A percentile compares a stretch with the other conserved stretches of the same genome.
These are phyloP conservation scores for Dendronephthya gigantea DNA, from an alignment of 64 coral and sea anemone species.

Conservation along the genomic window DNA sequence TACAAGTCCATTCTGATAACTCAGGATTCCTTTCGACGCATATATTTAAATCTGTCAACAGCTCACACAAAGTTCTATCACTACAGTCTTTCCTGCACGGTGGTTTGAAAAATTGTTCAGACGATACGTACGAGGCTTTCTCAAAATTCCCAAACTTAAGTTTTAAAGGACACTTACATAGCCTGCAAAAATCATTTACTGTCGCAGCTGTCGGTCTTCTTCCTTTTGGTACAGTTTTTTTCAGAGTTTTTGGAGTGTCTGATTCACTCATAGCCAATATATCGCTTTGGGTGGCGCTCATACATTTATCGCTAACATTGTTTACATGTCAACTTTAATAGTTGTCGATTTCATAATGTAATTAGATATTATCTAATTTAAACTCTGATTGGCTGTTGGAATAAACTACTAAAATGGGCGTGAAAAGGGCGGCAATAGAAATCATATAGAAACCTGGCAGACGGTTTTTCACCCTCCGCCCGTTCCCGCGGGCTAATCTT, in stretches of 20 bases:
- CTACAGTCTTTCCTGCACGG: neutral
- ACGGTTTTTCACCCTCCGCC: too few species aligned
- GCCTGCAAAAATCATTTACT: slow-evolving; percentile 32
- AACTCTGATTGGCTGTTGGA: too few species aligned
- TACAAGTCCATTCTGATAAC: slow-evolving; percentile 6
- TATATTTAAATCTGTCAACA: neutral
- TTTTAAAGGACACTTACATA: slow-evolving; percentile 33
- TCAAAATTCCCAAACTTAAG: slow-evolving; percentile 51
- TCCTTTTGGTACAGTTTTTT: neutral
- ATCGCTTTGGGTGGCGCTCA: too few species aligned
- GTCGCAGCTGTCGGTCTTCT: slow-evolving; percentile 26
- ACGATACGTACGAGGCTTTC: slow-evolving; percentile 30
- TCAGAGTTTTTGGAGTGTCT: neutral
- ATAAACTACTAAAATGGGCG: too few species aligned
- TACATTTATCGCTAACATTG: too few species aligned
- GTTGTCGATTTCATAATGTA: too few species aligned
- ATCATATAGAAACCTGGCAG: too few species aligned
- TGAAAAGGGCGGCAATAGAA: too few species aligned
- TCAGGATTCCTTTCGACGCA: slow-evolving; percentile 3
- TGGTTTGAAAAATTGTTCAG: slow-evolving; percentile 32
- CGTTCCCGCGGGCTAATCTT: too few species aligned
- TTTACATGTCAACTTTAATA: too few species aligned
- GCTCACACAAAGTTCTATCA: neutral
- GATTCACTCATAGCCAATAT: neutral
- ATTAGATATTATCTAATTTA: too few species aligned